Conservation (phyloP, 2,888 invertebrate species). For the Noctua pronuba region DNA sequence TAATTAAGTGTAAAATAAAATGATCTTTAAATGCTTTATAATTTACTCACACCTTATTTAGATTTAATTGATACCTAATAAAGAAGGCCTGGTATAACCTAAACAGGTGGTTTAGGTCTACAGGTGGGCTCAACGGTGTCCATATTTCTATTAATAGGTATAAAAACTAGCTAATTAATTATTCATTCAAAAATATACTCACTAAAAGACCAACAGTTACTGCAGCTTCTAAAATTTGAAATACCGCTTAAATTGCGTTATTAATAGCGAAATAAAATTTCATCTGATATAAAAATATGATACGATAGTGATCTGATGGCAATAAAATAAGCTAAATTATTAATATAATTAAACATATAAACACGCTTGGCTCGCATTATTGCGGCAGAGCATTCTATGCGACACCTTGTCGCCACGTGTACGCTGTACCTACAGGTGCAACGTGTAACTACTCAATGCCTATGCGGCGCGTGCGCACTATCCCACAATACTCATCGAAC, state of each 20-base stretch:
- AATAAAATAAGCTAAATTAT: constrained; percentile 60
- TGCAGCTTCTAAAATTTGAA: constrained; percentile 39
- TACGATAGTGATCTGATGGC: constrained; percentile 50
- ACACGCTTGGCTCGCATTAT: constrained; percentile 49
- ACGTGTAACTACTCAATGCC: constrained; percentile 19
- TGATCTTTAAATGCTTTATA: background rate
- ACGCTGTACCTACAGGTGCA: constrained; percentile 49
- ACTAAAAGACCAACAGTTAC: constrained; percentile 17
- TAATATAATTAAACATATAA: constrained; percentile 49
- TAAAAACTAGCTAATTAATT: constrained; percentile 40
- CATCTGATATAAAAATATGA: constrained; percentile 49
- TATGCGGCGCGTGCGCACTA: constrained; percentile 44
- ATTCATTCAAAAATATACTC: constrained; percentile 39
- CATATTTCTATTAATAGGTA: constrained; percentile 7
- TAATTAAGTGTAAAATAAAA: background rate
- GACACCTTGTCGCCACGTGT: constrained; percentile 58
- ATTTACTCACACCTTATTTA: constrained; percentile 3
- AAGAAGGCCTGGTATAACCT: background rate
- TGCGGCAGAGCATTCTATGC: constrained; percentile 36
- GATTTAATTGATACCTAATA: background rate
- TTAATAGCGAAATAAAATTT: constrained; percentile 57
- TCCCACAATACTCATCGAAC: constrained; percentile 41
- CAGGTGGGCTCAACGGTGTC: constrained; percentile 12
- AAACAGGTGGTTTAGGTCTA: constrained; percentile 25
- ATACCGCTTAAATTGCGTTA: constrained; percentile 48